These are phyloP conservation scores for Plotosus lineatus DNA, from an alignment of 2,113 vertebrate genomes.

Conservation along the genomic window DNA sequence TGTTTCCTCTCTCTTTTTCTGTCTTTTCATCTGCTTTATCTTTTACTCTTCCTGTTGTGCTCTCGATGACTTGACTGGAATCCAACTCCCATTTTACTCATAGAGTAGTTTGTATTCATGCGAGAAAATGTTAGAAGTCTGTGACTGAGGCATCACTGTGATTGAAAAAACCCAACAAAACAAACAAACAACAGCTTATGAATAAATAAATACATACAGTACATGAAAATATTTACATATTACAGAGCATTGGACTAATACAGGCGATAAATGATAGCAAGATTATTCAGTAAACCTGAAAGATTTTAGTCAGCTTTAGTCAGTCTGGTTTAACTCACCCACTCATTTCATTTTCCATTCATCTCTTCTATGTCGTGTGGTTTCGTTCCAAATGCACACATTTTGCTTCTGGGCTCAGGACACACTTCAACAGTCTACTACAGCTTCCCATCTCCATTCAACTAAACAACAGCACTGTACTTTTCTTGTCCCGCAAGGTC, in stretches of 20 bases:
- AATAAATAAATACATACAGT: too few species aligned
- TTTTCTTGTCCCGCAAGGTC: conserved; percentile 43
- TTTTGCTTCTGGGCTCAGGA: conserved; percentile 11
- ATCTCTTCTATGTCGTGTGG: not conserved
- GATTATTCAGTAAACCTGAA: not conserved
- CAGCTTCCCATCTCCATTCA: conserved; percentile 15
- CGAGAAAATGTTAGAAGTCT: not conserved
- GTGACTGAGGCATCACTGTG: too few species aligned
- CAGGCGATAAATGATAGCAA: not conserved
- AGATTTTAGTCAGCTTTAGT: too few species aligned
- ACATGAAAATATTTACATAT: not conserved
- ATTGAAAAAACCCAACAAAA: too few species aligned
- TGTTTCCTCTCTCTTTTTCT: too few species aligned
- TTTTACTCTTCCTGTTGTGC: not conserved
- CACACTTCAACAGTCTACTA: conserved; percentile 13
- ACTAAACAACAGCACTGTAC: conserved; percentile 7
- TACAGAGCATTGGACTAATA: not conserved
- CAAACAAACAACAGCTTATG: too few species aligned
- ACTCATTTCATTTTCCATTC: conserved; percentile 33
- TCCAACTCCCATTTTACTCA: not conserved
- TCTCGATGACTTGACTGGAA: conserved; percentile 47
- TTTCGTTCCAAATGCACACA: not conserved
- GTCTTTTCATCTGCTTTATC: too few species aligned
- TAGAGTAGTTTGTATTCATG: not conserved
- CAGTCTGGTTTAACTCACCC: conserved; percentile 3